phyloP scores from a whole-genome alignment of 2,797 vertebrate genomes.

The Scyliorhinus canicula region DNA sequence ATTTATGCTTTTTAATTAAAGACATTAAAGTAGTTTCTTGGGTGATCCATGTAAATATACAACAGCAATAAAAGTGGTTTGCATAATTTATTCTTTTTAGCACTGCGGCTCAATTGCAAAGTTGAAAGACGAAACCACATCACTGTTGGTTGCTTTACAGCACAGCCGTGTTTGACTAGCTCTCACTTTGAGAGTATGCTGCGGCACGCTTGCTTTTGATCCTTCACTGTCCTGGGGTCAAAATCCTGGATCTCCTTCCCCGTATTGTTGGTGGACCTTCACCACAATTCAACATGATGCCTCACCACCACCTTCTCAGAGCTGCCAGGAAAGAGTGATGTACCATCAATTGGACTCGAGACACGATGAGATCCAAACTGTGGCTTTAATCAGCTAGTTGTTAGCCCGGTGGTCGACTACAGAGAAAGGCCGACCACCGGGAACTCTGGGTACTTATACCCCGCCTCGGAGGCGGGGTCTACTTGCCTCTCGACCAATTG shows the following conservation, averaged over 20 bases:
- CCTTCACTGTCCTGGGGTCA: not conserved
- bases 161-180: not conserved
- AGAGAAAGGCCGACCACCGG: too few species aligned
- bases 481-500: too few species aligned
- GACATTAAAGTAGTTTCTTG: not conserved
- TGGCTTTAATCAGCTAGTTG: too few species aligned
- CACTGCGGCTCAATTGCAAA: not conserved
- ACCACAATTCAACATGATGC: not conserved
- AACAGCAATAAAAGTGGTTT: not conserved
- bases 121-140: not conserved
- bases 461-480: too few species aligned
- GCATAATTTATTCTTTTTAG: not conserved
- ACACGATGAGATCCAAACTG: too few species aligned
- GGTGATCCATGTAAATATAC: not conserved
- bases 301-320: not conserved
- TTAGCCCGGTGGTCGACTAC: too few species aligned
- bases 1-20: constrained; percentile 30
- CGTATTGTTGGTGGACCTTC: not conserved
- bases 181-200: too few species aligned
- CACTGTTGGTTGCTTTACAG: not conserved
- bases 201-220: not conserved
- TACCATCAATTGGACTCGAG: too few species aligned
- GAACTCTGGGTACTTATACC: too few species aligned
- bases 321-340: not conserved
- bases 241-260: not conserved